These are phyloP conservation scores for Drosophila vallismaia DNA, from an alignment of 2,888 invertebrate genomes.

Conservation along the genomic window DNA sequence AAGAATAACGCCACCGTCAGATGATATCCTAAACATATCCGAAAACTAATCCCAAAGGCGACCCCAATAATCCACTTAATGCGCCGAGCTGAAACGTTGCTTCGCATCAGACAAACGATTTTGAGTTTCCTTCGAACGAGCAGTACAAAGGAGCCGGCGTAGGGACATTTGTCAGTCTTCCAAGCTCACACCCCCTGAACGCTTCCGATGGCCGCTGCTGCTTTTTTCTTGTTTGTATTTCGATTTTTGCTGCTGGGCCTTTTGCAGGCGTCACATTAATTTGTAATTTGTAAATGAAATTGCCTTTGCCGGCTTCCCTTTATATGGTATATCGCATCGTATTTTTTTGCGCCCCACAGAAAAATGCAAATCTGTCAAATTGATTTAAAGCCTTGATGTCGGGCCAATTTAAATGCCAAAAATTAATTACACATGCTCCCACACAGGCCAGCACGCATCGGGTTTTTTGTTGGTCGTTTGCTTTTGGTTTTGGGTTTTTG, in stretches of 20 bases:
- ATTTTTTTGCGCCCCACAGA: constrained; percentile 29
- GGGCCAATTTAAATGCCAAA: constrained; percentile 69
- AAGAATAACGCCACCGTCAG: constrained; percentile 9
- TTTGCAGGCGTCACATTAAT: constrained; percentile 53
- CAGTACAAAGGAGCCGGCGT: constrained; percentile 12
- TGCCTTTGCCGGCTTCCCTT: constrained; percentile 53
- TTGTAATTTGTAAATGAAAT: constrained; percentile 76
- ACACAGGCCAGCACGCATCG: constrained; percentile 20
- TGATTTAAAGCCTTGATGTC: constrained; percentile 66
- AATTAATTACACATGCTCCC: constrained; percentile 69
- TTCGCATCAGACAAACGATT: constrained; percentile 35
- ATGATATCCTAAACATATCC: constrained; percentile 21
- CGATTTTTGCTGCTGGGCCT: constrained; percentile 23
- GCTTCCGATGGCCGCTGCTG: constrained; percentile 27
- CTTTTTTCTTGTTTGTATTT: constrained; percentile 1
- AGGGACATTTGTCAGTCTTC: constrained; percentile 32
- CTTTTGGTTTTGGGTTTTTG: not conserved
- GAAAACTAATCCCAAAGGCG: constrained; percentile 38
- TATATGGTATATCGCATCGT: constrained; percentile 21
- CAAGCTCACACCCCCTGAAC: not conserved
- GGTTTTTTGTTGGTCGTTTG: constrained; percentile 1
- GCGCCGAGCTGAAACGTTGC: constrained; percentile 32
- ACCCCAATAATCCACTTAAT: constrained; percentile 45
- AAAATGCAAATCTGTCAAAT: constrained; percentile 71
- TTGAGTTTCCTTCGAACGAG: constrained; percentile 5